Conservation (phyloP, 2,113 vertebrate species). For the Hystrix brachyura region DNA sequence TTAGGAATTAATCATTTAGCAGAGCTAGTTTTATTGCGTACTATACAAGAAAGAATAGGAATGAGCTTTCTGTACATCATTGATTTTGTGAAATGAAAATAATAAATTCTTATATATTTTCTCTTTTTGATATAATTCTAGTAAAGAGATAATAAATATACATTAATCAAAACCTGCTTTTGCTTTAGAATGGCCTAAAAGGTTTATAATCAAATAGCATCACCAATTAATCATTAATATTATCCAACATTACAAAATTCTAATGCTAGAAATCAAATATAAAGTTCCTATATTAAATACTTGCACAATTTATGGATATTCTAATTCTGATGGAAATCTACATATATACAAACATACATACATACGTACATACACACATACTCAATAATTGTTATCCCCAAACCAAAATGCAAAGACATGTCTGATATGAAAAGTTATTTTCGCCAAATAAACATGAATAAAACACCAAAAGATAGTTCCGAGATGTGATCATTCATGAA, state of each 20-base stretch:
- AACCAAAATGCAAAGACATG: not conserved
- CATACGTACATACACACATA: not conserved
- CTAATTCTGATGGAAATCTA: not conserved
- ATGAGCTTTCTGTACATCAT: constrained; percentile 66
- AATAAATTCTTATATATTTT: constrained; percentile 75
- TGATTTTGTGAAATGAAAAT: constrained; percentile 79
- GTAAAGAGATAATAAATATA: constrained; percentile 52
- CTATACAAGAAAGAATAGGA: constrained; percentile 46
- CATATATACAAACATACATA: not conserved
- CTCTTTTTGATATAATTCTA: constrained; percentile 65
- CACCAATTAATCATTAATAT: constrained; percentile 49
- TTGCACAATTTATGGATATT: constrained; percentile 6
- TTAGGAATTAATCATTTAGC: constrained; percentile 82
- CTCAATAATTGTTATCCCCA: not conserved
- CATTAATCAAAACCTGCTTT: constrained; percentile 56
- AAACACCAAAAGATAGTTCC: not conserved
- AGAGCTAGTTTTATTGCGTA: constrained; percentile 70
- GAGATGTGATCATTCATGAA: not conserved
- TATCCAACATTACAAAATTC: constrained; percentile 10
- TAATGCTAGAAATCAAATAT: constrained; percentile 50
- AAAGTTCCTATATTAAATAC: constrained; percentile 35
- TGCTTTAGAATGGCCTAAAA: constrained; percentile 5
- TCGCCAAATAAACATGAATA: constrained; percentile 14
- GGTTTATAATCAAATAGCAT: constrained; percentile 23
- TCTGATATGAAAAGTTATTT: constrained; percentile 3